These are phyloP conservation scores for Lithobates pipiens DNA, from an alignment of 2,797 vertebrate genomes.

Conservation along the genomic window DNA sequence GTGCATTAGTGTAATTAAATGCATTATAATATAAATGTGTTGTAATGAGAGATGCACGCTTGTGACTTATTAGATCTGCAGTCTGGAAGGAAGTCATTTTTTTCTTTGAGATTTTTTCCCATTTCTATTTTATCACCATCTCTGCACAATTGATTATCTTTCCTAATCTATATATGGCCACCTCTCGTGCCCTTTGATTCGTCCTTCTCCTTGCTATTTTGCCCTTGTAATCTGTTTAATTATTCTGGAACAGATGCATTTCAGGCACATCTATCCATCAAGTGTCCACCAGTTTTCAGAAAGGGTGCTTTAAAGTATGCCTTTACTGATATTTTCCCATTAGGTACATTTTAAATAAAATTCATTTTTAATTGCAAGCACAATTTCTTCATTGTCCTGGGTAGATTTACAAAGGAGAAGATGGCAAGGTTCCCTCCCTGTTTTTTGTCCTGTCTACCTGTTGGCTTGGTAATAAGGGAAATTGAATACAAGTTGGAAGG, in stretches of 20 bases:
- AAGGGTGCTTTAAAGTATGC: too few species aligned
- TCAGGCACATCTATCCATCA: too few species aligned
- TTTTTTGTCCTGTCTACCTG: too few species aligned
- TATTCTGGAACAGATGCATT: background rate
- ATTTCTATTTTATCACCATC: conserved; percentile 9
- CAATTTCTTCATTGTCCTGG: too few species aligned
- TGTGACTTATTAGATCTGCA: conserved; percentile 4
- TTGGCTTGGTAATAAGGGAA: too few species aligned
- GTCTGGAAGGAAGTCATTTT: background rate
- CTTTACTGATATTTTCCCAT: too few species aligned
- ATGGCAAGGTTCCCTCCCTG: too few species aligned
- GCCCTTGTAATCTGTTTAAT: background rate
- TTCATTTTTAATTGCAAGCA: too few species aligned
- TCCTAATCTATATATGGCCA: background rate
- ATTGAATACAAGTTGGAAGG: too few species aligned
- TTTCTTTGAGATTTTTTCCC: background rate
- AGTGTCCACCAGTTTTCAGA: too few species aligned
- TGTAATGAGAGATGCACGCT: conserved; percentile 14
- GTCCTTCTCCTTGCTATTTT: background rate
- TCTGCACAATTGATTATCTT: conserved; percentile 13
- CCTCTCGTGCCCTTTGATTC: conserved; percentile 1
- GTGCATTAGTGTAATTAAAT: conserved; percentile 9
- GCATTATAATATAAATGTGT: conserved; percentile 11
- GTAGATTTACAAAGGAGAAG: too few species aligned
- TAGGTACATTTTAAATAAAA: too few species aligned